Conservation (phyloP, 2,797 vertebrate species). For the Aldrovandia affinis region DNA sequence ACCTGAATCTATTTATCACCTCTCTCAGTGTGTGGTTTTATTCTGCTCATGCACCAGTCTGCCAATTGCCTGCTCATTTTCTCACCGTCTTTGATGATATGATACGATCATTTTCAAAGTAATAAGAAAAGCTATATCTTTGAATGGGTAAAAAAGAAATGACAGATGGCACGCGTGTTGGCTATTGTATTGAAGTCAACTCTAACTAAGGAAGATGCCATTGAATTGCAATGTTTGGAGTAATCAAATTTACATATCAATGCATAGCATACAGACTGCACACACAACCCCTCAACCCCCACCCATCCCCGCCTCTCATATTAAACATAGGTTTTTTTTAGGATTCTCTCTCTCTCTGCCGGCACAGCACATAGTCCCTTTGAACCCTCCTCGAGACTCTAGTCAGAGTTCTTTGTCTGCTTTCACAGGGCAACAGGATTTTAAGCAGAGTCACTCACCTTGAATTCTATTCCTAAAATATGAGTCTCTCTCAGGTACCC, state of each 20-base stretch:
- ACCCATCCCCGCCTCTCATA: too few relatives aligned
- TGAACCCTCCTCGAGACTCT: conserved; percentile 2
- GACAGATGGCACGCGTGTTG: not conserved
- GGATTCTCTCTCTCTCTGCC: not conserved
- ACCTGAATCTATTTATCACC: not conserved
- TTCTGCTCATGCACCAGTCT: not conserved
- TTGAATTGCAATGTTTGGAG: not conserved
- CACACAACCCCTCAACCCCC: too few relatives aligned
- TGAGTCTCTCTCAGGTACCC: not conserved
- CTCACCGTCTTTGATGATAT: not conserved
- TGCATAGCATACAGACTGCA: not conserved
- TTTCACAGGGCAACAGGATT: not conserved
- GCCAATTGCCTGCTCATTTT: not conserved
- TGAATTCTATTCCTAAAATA: not conserved
- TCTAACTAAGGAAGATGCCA: not conserved
- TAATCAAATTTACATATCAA: not conserved
- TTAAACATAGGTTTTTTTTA: too few relatives aligned
- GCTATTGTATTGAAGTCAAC: not conserved
- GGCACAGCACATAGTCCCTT: not conserved
- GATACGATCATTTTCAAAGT: not conserved
- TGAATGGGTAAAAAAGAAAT: not conserved
- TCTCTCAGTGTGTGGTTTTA: not conserved
- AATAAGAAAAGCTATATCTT: not conserved
- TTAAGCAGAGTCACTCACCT: not conserved
- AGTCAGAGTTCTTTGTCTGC: not conserved